phyloP scores from a whole-genome alignment of 2,888 invertebrate genomes.

The Megalurothrips usitatus region DNA sequence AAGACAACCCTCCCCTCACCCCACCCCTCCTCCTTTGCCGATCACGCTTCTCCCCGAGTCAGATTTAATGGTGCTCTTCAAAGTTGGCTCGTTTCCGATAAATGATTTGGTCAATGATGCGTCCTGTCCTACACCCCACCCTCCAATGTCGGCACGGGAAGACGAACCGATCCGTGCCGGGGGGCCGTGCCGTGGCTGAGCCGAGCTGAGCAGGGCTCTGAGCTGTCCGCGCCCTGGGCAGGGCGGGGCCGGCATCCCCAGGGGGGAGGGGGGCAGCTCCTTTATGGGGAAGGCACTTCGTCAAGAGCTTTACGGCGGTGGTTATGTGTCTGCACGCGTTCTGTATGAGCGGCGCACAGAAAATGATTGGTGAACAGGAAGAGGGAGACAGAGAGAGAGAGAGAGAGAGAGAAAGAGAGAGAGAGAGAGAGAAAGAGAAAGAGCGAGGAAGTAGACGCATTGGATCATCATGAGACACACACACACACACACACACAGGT shows the following conservation, averaged over 20 bases:
- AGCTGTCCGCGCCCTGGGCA: not conserved
- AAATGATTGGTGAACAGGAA: no score
- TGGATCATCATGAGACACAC: no score
- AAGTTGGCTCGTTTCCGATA: slow-evolving; percentile 26
- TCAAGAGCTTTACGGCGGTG: slow-evolving; percentile 11
- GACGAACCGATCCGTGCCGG: not conserved
- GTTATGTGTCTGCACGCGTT: slow-evolving; percentile 24
- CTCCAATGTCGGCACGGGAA: no score
- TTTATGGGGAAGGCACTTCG: slow-evolving; percentile 14
- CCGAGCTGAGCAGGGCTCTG: not conserved
- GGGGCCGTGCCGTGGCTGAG: not conserved
- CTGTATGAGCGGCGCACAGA: not conserved
- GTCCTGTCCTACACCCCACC: not conserved
- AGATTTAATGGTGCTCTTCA: slow-evolving; percentile 25
- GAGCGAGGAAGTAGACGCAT: no score
- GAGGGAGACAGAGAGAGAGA: no score
- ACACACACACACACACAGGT: no score
- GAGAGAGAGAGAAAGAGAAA: no score
- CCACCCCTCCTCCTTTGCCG: no score
- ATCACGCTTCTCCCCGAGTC: not conserved
- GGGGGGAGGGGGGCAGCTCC: not conserved
- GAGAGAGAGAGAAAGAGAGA: no score
- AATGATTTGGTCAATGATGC: slow-evolving; percentile 26
- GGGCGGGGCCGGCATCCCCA: not conserved
- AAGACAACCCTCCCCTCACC: not conserved